Evolutionary conservation across 2,113 vertebrate species (phyloP).

Genomic region (Procavia capensis): DNA sequence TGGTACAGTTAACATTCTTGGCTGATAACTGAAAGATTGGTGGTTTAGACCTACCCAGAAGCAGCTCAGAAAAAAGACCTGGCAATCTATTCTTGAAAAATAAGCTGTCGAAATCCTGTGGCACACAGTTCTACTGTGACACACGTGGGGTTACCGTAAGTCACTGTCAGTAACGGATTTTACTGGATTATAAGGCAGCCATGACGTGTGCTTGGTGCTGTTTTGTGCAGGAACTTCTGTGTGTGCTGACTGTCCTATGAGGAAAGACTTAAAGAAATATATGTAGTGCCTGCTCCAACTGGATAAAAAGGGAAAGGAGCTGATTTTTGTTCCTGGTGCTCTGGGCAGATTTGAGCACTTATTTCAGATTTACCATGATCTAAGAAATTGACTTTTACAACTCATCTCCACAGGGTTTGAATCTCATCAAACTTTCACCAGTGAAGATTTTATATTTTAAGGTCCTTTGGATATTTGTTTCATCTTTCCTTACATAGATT

Average conservation of each 20-base stretch:
- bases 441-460: constrained; percentile 72
- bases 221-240: not conserved
- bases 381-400: constrained; percentile 68
- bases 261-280: not conserved
- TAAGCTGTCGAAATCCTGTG: not conserved
- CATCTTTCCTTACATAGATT: constrained; percentile 61
- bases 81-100: not conserved
- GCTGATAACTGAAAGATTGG: not conserved
- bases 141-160: not conserved
- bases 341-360: constrained; percentile 60
- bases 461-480: constrained; percentile 57
- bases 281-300: not conserved
- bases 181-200: not conserved
- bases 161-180: not conserved
- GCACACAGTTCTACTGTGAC: not conserved
- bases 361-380: constrained; percentile 72
- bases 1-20: not conserved
- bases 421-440: constrained; percentile 69
- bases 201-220: not conserved
- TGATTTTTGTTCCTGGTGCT: constrained; percentile 56
- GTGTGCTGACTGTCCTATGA: not conserved
- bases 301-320: not conserved
- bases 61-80: not conserved
- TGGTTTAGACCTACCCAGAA: not conserved
- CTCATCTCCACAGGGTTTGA: constrained; percentile 58